These are phyloP conservation scores for Oscarella lobularis DNA, from an alignment of 37 sponge, comb jelly and placozoan genomes.

Conservation along the genomic window DNA sequence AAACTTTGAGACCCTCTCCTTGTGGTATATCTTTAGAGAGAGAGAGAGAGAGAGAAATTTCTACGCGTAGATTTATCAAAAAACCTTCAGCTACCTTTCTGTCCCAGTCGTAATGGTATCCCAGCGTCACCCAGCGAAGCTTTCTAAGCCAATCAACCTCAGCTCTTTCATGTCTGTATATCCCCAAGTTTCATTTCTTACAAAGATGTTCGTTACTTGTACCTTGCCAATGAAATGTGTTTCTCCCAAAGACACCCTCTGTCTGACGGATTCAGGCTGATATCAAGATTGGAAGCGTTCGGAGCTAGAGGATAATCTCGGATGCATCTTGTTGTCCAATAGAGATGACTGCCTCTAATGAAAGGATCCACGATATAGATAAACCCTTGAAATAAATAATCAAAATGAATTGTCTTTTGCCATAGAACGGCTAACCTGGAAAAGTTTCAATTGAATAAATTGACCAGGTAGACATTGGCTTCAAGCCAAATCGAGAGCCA, in stretches of 20 bases:
- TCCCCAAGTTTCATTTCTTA: not conserved
- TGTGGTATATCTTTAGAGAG: slow-evolving; percentile 46
- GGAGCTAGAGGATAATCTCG: slow-evolving; percentile 55
- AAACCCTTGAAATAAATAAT: slow-evolving; percentile 45
- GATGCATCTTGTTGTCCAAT: slow-evolving; percentile 61
- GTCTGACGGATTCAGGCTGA: slow-evolving; percentile 16
- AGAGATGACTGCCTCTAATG: slow-evolving; percentile 45
- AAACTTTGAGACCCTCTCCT: slow-evolving; percentile 30
- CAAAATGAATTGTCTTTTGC: too few species aligned
- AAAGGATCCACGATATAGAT: slow-evolving; percentile 63
- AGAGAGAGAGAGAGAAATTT: too few species aligned
- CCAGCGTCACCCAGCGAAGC: slow-evolving; percentile 83
- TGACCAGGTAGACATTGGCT: too few species aligned
- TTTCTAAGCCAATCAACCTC: too few species aligned
- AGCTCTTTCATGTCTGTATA: not conserved
- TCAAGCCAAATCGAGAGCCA: too few species aligned
- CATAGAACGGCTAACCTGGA: too few species aligned
- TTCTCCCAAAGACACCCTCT: not conserved
- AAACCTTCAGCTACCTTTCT: slow-evolving; percentile 31
- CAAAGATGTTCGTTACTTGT: slow-evolving; percentile 2
- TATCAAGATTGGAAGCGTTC: slow-evolving; percentile 77
- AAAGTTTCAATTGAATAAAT: too few species aligned
- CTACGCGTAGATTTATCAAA: too few species aligned
- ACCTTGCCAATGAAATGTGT: not conserved
- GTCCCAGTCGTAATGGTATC: slow-evolving; percentile 91